These are phyloP conservation scores for Montipora cactus DNA, from an alignment of 64 coral and sea anemone species.

Conservation along the genomic window DNA sequence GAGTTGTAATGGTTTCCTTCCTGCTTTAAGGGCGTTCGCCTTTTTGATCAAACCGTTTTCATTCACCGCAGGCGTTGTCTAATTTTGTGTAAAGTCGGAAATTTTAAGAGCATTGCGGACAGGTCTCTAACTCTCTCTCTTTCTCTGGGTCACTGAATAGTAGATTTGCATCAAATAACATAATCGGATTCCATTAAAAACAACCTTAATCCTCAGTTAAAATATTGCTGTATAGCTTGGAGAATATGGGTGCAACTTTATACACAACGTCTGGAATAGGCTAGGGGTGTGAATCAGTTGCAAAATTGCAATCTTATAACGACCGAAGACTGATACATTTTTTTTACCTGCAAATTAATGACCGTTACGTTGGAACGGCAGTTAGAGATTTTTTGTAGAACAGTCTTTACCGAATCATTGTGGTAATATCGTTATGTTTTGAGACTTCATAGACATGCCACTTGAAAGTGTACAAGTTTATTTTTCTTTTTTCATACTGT, in stretches of 20 bases:
- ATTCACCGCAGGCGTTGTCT: background rate
- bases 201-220: background rate
- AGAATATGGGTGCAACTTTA: background rate
- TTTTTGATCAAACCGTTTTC: background rate
- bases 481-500: no score
- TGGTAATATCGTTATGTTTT: no score
- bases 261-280: background rate
- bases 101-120: background rate
- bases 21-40: background rate
- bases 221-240: background rate
- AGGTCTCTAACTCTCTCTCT: background rate
- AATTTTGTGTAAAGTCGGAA: background rate
- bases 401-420: no score
- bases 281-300: background rate
- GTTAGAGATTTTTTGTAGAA: no score
- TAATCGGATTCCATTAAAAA: background rate
- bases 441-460: no score
- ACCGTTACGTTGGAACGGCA: no score
- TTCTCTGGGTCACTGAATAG: background rate
- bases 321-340: no score
- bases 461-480: no score
- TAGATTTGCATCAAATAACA: conserved; percentile 2
- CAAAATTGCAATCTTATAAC: background rate
- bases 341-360: no score
- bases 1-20: background rate